phyloP scores from a whole-genome alignment of 2,888 invertebrate species.

The Caenorhabditis sp. region DNA sequence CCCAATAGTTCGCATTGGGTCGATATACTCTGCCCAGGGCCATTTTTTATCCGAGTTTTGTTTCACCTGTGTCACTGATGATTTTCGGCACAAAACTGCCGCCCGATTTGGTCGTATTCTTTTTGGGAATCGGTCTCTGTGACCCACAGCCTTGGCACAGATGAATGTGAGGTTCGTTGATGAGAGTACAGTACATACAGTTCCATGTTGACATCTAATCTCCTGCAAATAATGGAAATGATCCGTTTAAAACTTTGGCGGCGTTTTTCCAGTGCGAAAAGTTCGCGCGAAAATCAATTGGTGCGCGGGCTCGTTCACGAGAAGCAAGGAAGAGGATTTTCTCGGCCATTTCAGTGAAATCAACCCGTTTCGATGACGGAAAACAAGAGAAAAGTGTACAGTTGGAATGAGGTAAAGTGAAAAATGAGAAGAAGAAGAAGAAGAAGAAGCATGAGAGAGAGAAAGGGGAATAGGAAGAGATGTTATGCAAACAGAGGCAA shows the following conservation, averaged over 20 bases:
- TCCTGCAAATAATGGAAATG: background rate
- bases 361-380: no score
- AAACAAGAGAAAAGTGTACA: no score
- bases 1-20: no score
- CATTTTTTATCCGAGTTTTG: no score
- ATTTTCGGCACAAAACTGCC: conserved; percentile 46
- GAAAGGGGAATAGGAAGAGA: conserved; percentile 4
- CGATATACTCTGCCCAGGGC: no score
- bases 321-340: no score
- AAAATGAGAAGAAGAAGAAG: background rate
- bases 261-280: background rate
- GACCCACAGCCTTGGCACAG: conserved; percentile 63
- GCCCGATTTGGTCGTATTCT: background rate
- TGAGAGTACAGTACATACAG: conserved; percentile 62
- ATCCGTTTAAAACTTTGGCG: background rate
- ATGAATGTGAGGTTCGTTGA: conserved; percentile 29
- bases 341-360: no score
- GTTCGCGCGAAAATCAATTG: background rate
- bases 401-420: background rate
- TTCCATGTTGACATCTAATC: conserved; percentile 56
- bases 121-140: conserved; percentile 33
- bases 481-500: conserved; percentile 32
- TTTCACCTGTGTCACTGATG: conserved; percentile 52
- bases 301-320: no score
- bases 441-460: background rate